These are phyloP conservation scores for Tenebrio molitor DNA, from an alignment of 1,140 invertebrate species.

Conservation along the genomic window DNA sequence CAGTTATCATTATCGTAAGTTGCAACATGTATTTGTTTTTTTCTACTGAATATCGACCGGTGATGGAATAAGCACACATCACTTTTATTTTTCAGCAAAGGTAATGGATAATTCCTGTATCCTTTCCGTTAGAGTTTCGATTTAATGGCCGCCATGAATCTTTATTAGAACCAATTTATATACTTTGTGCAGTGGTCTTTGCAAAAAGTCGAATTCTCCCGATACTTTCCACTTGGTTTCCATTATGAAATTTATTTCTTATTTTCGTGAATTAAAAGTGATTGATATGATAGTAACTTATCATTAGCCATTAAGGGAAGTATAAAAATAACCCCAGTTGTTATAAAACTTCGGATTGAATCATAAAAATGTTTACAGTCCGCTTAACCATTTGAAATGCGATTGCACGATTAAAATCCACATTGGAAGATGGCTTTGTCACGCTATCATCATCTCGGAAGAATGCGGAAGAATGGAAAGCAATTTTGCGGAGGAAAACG, in stretches of 20 bases:
- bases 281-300: no score
- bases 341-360: neutral
- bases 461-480: constrained; percentile 13
- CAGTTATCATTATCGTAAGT: no score
- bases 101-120: constrained; percentile 40
- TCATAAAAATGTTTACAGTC: neutral
- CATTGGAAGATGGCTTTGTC: neutral
- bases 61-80: constrained; percentile 12
- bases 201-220: constrained; percentile 6
- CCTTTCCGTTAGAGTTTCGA: constrained; percentile 27
- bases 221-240: neutral
- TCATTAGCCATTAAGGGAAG: no score
- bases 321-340: neutral
- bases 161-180: constrained; percentile 41
- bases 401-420: constrained; percentile 9
- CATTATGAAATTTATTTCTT: neutral
- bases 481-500: constrained; percentile 6
- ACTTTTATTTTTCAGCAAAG: constrained; percentile 28
- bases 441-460: constrained; percentile 3
- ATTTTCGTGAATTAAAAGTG: neutral
- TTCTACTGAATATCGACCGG: neutral
- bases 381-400: neutral
- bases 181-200: neutral
- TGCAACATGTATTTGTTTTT: neutral
- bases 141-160: constrained; percentile 36